Evolutionary conservation across 2,888 invertebrate genomes (phyloP), one percentile per base, ranked within the genome.

Genomic region (Drosophila rubida): DNA sequence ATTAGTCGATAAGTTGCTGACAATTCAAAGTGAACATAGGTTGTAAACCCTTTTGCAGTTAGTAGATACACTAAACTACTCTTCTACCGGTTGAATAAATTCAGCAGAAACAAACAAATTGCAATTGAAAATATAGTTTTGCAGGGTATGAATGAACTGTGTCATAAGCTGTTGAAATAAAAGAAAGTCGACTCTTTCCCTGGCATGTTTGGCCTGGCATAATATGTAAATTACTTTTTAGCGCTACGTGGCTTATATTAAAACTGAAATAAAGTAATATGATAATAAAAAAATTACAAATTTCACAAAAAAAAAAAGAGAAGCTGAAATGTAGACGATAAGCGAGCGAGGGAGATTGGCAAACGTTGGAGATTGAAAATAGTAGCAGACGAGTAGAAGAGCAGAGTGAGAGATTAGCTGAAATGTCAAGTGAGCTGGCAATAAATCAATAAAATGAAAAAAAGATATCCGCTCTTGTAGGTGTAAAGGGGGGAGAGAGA

Each of bases 171-270:
- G 44, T 4, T 11, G 1, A 7, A 14, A 22, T 14, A 30, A 14
- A 42, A 22, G 7, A 23, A 14, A 32, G 11, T 19, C 42, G 13
- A 25, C 27, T 7, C n/a, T 8, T 4, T 22, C 2, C 42, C 19
- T 11, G n/a, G 74, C 59, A 51, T 61, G 16, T 49, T 66, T 53
- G 35, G 48, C 42, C 14, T 64, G 80, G 58, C 57, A 79, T 53
- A 68, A 77, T 80, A 87, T 79, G 81, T 62, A 79, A 78, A 79
- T 79, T 80, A 55, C 64, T 50, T 60, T 69, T 37, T 32, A 62
- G 57, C 39, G 64, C 48, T 53, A 53, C 54, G 54, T 60, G 73
- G 49, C 73, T 57, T 58, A 70, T 62, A 83, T 62, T 49, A 39
- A 23, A 54, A 25, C 23, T 8, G 35, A 37, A 37, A 37, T 37